Conservation (phyloP, 2,888 invertebrate genomes). For the Ectemnius lituratus region DNA sequence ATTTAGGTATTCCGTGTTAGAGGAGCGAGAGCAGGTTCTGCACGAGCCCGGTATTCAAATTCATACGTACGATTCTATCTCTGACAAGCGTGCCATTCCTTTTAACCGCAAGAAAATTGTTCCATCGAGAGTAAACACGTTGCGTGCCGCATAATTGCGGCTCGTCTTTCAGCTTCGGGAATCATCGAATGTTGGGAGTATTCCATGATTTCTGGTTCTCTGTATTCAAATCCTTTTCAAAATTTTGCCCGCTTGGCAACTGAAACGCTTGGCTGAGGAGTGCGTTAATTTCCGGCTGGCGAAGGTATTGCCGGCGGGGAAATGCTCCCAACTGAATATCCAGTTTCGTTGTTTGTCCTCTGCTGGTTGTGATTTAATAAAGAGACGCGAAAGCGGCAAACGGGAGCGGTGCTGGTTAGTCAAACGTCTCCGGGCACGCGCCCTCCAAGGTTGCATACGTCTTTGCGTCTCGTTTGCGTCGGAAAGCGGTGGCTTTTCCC, state of each 20-base stretch:
- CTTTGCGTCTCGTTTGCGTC: neutral
- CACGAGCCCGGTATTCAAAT: neutral
- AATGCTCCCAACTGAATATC: conserved; percentile 1
- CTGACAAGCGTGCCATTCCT: conserved; percentile 11
- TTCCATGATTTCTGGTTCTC: too few species aligned
- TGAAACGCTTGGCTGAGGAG: too few species aligned
- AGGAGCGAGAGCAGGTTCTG: neutral
- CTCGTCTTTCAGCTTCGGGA: conserved; percentile 29
- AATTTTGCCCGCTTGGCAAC: too few species aligned
- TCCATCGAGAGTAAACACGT: conserved; percentile 44
- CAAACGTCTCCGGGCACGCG: conserved; percentile 10
- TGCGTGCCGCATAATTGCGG: conserved; percentile 60
- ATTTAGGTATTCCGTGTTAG: neutral
- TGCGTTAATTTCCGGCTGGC: too few species aligned
- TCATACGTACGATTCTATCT: neutral
- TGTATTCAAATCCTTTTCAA: too few species aligned
- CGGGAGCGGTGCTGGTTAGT: neutral
- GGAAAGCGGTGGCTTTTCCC: neutral
- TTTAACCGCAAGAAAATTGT: conserved; percentile 49
- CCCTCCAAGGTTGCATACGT: neutral
- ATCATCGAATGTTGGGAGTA: too few species aligned
- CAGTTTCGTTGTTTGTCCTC: too few species aligned
- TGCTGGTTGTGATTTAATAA: neutral
- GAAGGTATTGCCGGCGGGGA: too few species aligned
- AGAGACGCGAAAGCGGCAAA: conserved; percentile 3